Conservation (phyloP, 2,113 vertebrate species). For the Lycaon pictus region DNA sequence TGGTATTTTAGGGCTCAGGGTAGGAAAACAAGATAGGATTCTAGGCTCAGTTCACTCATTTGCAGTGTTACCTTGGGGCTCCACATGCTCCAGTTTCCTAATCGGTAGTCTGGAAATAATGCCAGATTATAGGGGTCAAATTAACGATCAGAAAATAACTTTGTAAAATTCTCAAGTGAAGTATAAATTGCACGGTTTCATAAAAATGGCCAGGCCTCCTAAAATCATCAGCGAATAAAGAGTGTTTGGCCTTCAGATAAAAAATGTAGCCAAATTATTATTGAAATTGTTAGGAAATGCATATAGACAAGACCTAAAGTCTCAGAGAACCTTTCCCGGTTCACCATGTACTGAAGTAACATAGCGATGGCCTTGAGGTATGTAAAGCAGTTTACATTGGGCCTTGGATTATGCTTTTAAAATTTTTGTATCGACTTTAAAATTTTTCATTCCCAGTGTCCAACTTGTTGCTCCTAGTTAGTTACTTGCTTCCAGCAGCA, state of each 20-base stretch:
- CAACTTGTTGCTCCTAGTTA: conserved; percentile 27
- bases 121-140: neutral
- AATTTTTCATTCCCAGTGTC: neutral
- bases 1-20: neutral
- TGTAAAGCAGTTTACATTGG: neutral
- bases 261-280: neutral
- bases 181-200: neutral
- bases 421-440: neutral
- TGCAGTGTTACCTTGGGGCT: neutral
- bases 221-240: neutral
- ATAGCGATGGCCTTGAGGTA: neutral
- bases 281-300: neutral
- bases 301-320: neutral
- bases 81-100: neutral
- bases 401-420: neutral
- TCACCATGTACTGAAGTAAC: neutral
- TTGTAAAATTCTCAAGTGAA: neutral
- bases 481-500: neutral
- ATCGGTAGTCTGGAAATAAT: neutral
- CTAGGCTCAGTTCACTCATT: neutral
- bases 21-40: neutral
- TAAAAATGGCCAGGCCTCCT: neutral
- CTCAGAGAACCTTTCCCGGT: neutral
- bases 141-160: neutral
- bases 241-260: neutral